phyloP scores from a whole-genome alignment of 30 jellyfish, hydroid and myxozoan genomes.

The Aurelia coerulea region DNA sequence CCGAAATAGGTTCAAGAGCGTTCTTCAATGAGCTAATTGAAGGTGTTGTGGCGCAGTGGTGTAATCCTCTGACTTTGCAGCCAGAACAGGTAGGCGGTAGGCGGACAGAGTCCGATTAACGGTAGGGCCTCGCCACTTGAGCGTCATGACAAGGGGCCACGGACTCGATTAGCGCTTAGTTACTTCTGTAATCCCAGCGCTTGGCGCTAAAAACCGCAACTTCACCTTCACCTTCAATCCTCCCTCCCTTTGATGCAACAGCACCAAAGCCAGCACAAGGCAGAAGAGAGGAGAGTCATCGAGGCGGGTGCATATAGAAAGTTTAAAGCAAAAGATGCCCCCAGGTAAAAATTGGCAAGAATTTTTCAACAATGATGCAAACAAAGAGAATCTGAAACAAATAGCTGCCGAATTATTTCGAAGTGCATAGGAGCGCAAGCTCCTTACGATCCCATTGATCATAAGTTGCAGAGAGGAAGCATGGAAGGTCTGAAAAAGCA shows the following conservation, averaged over 20 bases:
- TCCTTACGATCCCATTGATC: not conserved
- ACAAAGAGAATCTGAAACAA: not conserved
- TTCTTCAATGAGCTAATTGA: too few species aligned
- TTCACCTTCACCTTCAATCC: too few species aligned
- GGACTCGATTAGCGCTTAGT: too few species aligned
- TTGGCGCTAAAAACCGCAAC: too few species aligned
- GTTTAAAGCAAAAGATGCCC: conserved; percentile 37
- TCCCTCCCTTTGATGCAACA: not conserved
- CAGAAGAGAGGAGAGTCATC: conserved; percentile 22
- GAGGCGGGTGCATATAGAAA: conserved; percentile 15
- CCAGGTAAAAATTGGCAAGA: conserved; percentile 29
- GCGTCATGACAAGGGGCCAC: too few species aligned
- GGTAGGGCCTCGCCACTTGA: too few species aligned
- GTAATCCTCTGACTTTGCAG: too few species aligned
- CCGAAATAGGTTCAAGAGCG: too few species aligned
- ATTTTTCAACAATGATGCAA: conserved; percentile 4
- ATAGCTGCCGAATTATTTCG: not conserved
- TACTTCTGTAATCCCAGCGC: too few species aligned
- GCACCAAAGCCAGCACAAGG: conserved; percentile 29
- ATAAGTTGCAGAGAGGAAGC: conserved; percentile 19
- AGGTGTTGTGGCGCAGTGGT: too few species aligned
- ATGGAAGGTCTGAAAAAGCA: not conserved
- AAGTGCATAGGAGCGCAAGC: conserved; percentile 3
- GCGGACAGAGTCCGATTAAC: too few species aligned
- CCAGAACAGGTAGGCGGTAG: too few species aligned